Evolutionary conservation across 37 sponge, comb jelly and placozoan species (phyloP).

Genomic region (Corticium candelabrum): DNA sequence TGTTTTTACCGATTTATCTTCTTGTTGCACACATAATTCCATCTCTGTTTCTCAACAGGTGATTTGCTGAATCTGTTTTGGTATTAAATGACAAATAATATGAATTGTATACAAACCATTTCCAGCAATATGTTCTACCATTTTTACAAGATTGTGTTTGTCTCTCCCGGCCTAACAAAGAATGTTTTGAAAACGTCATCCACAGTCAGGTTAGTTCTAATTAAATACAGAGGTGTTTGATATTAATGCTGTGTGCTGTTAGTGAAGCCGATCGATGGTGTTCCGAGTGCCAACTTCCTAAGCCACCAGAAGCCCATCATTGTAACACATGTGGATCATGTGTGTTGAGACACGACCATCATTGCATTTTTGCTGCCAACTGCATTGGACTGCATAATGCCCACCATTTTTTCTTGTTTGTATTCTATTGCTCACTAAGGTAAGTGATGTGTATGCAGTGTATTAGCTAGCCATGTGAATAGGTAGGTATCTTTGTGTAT

Average conservation of each 20-base stretch:
- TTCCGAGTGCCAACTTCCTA: not conserved
- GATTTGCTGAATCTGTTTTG: not conserved
- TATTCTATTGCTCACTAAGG: slow-evolving; percentile 2
- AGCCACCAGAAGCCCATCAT: slow-evolving; percentile 7
- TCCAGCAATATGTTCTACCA: slow-evolving; percentile 2
- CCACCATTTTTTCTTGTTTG: slow-evolving; percentile 2
- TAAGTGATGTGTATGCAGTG: no score
- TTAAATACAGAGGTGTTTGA: not conserved
- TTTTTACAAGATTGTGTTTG: slow-evolving; percentile 1
- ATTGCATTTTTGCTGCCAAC: slow-evolving; percentile 16
- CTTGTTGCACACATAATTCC: not conserved
- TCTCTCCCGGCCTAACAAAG: not conserved
- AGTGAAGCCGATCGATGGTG: not conserved
- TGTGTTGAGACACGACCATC: slow-evolving; percentile 3
- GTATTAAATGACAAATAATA: not conserved
- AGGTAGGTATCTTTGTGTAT: not conserved
- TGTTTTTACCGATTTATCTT: not conserved
- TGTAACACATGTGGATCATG: not conserved
- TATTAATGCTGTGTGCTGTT: not conserved
- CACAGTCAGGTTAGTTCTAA: not conserved
- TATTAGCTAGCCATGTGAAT: not conserved
- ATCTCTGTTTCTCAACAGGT: not conserved
- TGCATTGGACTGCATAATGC: slow-evolving; percentile 5
- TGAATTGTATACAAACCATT: not conserved
- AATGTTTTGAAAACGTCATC: no score